phyloP scores from a whole-genome alignment of 2,113 vertebrate species.

The Antennarius striatus region DNA sequence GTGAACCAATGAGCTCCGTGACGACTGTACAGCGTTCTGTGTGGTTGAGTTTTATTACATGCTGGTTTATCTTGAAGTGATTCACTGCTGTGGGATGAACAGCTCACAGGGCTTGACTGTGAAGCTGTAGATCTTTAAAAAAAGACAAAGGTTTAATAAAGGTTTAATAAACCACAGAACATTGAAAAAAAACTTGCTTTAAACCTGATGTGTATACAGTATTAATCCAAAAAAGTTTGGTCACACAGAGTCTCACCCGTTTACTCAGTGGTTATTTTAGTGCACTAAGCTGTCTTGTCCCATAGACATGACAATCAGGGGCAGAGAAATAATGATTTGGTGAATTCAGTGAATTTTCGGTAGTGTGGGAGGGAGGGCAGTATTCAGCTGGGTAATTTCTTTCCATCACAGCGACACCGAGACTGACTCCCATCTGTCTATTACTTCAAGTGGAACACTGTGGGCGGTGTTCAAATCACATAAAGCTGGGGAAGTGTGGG shows the following conservation, averaged over 20 bases:
- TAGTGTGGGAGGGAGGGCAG: slow-evolving; percentile 71
- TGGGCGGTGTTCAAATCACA: slow-evolving; percentile 72
- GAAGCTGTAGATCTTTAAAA: no score
- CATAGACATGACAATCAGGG: slow-evolving; percentile 33
- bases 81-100: no score
- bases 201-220: background rate
- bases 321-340: slow-evolving; percentile 41
- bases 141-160: no score
- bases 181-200: no score
- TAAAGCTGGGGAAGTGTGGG: slow-evolving; percentile 52
- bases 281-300: slow-evolving; percentile 35
- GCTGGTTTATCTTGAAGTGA: no score
- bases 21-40: no score
- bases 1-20: no score
- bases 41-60: no score
- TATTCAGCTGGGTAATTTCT: slow-evolving; percentile 66
- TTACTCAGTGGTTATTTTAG: slow-evolving; percentile 5
- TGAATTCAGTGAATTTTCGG: slow-evolving; percentile 63
- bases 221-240: background rate
- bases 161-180: no score
- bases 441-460: slow-evolving; percentile 74
- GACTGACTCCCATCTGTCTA: slow-evolving; percentile 73
- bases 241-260: background rate
- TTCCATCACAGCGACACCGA: slow-evolving; percentile 63
- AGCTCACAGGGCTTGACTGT: no score